These are phyloP conservation scores for Lutjanus argentimaculatus DNA, from an alignment of 2,797 vertebrate genomes.

Conservation along the genomic window DNA sequence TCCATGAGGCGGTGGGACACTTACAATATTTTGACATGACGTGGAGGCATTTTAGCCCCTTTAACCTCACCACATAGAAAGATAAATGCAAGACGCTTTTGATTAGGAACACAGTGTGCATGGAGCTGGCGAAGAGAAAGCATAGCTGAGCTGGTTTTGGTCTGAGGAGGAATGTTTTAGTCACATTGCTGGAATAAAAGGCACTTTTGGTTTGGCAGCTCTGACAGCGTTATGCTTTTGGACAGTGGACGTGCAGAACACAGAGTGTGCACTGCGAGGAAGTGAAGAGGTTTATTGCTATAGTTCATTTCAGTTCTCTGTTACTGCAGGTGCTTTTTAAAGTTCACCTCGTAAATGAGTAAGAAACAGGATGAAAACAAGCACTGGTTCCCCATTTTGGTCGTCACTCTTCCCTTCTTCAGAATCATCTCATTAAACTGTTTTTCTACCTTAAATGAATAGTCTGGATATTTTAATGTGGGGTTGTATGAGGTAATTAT, in stretches of 20 bases:
- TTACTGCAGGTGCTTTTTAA: neutral
- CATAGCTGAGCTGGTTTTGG: slow-evolving; percentile 79
- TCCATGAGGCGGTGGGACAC: slow-evolving; percentile 20
- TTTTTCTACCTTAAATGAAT: neutral
- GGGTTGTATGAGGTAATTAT: no score
- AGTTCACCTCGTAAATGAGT: neutral
- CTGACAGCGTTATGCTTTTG: slow-evolving; percentile 25
- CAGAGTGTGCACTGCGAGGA: slow-evolving; percentile 29
- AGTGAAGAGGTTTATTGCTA: slow-evolving; percentile 17
- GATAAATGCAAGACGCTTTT: slow-evolving; percentile 48
- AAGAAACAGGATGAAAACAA: neutral
- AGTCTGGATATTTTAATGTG: no score
- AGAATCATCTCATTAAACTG: slow-evolving; percentile 18
- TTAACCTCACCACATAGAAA: slow-evolving; percentile 47
- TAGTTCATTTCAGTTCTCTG: neutral
- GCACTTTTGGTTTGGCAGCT: slow-evolving; percentile 71
- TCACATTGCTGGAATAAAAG: slow-evolving; percentile 64
- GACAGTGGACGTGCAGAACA: slow-evolving; percentile 21
- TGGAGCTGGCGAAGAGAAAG: slow-evolving; percentile 51
- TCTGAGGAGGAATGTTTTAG: slow-evolving; percentile 71
- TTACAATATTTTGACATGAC: slow-evolving; percentile 24
- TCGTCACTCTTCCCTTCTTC: neutral
- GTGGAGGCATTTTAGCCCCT: slow-evolving; percentile 35
- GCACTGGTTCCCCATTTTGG: neutral
- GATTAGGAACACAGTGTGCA: slow-evolving; percentile 50